These are phyloP conservation scores for Torymus auratus DNA, from an alignment of 2,888 invertebrate species.

Conservation along the genomic window DNA sequence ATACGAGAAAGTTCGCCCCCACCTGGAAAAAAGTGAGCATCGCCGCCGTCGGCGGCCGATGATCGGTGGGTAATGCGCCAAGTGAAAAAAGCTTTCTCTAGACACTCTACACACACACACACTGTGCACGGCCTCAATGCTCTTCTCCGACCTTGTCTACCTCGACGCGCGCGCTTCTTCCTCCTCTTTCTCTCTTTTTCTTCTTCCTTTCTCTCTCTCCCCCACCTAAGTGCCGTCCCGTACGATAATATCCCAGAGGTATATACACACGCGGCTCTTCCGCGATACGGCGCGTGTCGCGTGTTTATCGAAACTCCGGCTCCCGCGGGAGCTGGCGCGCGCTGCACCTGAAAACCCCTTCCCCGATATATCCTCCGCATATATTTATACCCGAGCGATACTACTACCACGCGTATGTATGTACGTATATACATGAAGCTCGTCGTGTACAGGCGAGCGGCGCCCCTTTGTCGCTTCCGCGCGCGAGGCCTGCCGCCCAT, in stretches of 20 bases:
- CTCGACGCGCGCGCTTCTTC: too few species aligned
- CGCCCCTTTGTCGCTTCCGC: slow-evolving; percentile 11
- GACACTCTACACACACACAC: too few species aligned
- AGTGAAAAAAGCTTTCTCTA: slow-evolving; percentile 61
- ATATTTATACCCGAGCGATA: too few species aligned
- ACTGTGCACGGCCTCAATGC: too few species aligned
- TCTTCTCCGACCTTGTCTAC: neutral
- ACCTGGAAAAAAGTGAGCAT: slow-evolving; percentile 47
- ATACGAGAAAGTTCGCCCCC: slow-evolving; percentile 5
- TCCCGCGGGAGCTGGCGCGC: slow-evolving; percentile 45
- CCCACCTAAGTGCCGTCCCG: slow-evolving; percentile 56
- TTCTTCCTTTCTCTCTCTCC: neutral
- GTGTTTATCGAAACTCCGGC: slow-evolving; percentile 55
- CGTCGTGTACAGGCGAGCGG: too few species aligned
- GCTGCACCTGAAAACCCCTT: slow-evolving; percentile 45
- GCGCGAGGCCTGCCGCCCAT: slow-evolving; percentile 13
- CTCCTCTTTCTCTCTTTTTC: too few species aligned
- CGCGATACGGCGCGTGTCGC: slow-evolving; percentile 35
- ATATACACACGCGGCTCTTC: slow-evolving; percentile 24
- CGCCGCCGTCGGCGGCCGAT: slow-evolving; percentile 30
- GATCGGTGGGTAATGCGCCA: slow-evolving; percentile 61
- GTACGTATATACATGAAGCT: too few species aligned
- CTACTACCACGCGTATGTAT: too few species aligned
- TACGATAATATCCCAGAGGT: slow-evolving; percentile 62
- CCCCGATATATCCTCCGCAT: neutral